Evolutionary conservation across 2,113 vertebrate species (phyloP), one percentile per base, ranked within the genome.

Genomic region (Hepsetus odoe): DNA sequence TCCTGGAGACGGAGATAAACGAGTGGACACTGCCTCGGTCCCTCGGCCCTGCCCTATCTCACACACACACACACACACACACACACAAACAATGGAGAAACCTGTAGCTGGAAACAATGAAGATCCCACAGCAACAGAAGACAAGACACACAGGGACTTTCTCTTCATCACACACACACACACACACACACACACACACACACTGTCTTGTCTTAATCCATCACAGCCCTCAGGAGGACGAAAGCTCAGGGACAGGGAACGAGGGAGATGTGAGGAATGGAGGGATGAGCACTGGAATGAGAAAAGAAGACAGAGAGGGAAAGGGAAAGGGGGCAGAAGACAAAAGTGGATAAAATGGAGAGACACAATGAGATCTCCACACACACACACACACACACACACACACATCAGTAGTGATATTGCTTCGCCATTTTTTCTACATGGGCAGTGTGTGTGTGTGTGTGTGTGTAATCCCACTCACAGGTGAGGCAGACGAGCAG

Each of bases 401-500:
- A 4, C 40, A 42, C 4, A 42, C 40, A 11, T n/a, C n/a, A n/a
- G n/a, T n/a, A n/a, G n/a, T n/a, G n/a, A n/a, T n/a, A n/a, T n/a
- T n/a, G n/a, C n/a, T n/a, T n/a, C n/a, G n/a, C n/a, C 40, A 42
- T 8, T 42, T 4, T 42, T 11, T 42, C 40, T 42, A 42, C 3
- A 42, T 7, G 13, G 40, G 13, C 3, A 6, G 44, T 49, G 44
- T 49, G 11, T 49, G 44, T 49, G 44, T 49, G 44, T 1, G 42
- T 16, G 13, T 44, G 42, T 44, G 1, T 2, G 51, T 11, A 16
- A 28, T 32, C n/a, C 32, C 18, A 95, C 95, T 95, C 89, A 96
- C 95, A 95, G 24, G 95, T 96, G 76, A 93, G 79, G 85, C 88
- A 91, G 88, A 95, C 94, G 55, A 96, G 86, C 0, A 95, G 59